Evolutionary conservation across 2,888 invertebrate genomes (phyloP).

Genomic region (Lasius platythorax): DNA sequence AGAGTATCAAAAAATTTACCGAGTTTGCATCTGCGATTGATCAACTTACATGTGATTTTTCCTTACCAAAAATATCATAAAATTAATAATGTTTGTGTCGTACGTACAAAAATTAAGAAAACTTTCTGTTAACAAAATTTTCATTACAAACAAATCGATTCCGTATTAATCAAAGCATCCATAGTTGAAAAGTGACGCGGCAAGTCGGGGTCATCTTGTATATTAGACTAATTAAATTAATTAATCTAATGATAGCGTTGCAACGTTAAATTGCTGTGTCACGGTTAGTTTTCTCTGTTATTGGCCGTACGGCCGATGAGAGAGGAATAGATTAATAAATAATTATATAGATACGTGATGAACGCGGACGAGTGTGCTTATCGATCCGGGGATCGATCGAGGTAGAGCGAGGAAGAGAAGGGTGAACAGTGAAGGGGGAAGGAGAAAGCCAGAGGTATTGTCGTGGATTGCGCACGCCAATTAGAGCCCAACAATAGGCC

Average conservation of each 20-base stretch:
- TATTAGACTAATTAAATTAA: conserved; percentile 39
- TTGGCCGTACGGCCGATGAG: conserved; percentile 7
- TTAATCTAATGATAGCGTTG: conserved; percentile 35
- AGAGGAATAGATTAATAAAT: conserved; percentile 43
- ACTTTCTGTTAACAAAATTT: neutral
- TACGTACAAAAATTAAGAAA: neutral
- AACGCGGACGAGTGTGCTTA: conserved; percentile 26
- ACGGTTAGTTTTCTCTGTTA: conserved; percentile 16
- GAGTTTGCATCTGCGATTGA: neutral
- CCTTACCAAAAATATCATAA: neutral
- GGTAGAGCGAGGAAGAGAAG: conserved; percentile 4
- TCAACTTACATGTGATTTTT: neutral
- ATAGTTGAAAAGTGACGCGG: neutral
- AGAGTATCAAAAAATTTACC: too few relatives aligned
- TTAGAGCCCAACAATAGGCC: conserved; percentile 65
- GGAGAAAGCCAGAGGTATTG: conserved; percentile 53
- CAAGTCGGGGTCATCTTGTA: neutral
- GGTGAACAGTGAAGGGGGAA: neutral
- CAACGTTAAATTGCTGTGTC: conserved; percentile 25
- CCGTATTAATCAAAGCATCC: neutral
- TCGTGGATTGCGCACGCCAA: conserved; percentile 62
- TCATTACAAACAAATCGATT: neutral
- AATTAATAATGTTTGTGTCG: neutral
- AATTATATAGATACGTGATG: conserved; percentile 12
- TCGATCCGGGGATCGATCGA: conserved; percentile 52